Percentiles rank a stretch among this genome's conserved stretches.
Evolutionary conservation across 2,888 invertebrate genomes (phyloP).

Genomic region (Ennomos erosarius): DNA sequence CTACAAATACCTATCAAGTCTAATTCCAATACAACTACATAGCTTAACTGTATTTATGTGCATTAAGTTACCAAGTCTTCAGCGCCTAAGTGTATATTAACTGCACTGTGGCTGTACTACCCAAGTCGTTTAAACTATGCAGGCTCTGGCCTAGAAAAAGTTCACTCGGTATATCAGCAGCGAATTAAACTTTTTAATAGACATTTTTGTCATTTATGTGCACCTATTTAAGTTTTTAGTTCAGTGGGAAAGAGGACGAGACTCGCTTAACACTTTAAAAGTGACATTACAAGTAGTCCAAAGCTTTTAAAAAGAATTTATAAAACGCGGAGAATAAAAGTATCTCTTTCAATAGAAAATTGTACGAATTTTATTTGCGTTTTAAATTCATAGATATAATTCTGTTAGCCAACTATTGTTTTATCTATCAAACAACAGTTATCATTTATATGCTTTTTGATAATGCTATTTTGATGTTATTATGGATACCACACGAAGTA

Average conservation of each 20-base stretch:
- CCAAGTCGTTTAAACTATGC: conserved; percentile 52
- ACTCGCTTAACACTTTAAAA: conserved; percentile 22
- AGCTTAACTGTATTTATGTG: conserved; percentile 20
- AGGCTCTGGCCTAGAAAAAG: conserved; percentile 44
- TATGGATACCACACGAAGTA: conserved; percentile 18
- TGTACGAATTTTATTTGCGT: neutral
- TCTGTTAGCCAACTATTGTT: conserved; percentile 12
- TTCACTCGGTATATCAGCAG: conserved; percentile 47
- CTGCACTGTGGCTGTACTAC: conserved; percentile 47
- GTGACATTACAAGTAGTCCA: conserved; percentile 1
- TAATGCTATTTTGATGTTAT: conserved; percentile 20
- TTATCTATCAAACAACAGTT: conserved; percentile 22
- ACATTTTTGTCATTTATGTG: conserved; percentile 43
- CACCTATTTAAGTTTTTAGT: conserved; percentile 33
- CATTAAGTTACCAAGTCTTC: conserved; percentile 32
- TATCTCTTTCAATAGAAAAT: neutral
- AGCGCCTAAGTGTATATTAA: conserved; percentile 56
- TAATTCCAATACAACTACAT: conserved; percentile 36
- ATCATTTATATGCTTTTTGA: conserved; percentile 25
- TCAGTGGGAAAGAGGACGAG: conserved; percentile 20
- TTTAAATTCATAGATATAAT: neutral
- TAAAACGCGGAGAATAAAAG: neutral
- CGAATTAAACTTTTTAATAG: conserved; percentile 48
- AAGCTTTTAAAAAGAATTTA: conserved; percentile 8
- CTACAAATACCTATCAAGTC: conserved; percentile 1